Percentiles rank a stretch among this genome's conserved stretches.
Conservation (phyloP, 1,140 invertebrate species). For the Calosoma granatense region DNA sequence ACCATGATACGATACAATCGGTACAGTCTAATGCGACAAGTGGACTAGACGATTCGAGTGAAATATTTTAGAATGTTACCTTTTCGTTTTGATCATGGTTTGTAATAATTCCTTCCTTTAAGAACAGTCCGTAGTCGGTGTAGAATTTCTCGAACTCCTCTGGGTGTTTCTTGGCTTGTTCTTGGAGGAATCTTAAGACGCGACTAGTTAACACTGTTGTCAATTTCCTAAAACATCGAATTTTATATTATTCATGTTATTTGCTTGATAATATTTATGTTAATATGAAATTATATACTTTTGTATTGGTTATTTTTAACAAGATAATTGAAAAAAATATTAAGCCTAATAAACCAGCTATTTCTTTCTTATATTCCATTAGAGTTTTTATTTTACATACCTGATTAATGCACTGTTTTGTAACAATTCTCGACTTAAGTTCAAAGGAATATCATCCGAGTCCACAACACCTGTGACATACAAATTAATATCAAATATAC, state of each 20-base stretch:
- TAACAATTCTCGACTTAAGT: conserved; percentile 88
- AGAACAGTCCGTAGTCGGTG: conserved; percentile 82
- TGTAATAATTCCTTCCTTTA: conserved; percentile 91
- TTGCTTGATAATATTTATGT: conserved; percentile 11
- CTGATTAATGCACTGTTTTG: conserved; percentile 87
- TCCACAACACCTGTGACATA: conserved; percentile 93
- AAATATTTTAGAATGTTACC: conserved; percentile 38
- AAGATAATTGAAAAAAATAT: too few relatives aligned
- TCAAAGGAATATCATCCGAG: conserved; percentile 95
- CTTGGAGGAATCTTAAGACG: conserved; percentile 76
- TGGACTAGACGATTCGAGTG: neutral
- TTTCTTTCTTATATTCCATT: too few relatives aligned
- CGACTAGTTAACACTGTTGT: conserved; percentile 74
- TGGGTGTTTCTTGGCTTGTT: conserved; percentile 74
- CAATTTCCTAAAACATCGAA: conserved; percentile 54
- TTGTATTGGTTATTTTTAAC: conserved; percentile 5
- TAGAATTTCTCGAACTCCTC: conserved; percentile 82
- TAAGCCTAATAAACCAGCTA: too few relatives aligned
- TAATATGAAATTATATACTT: conserved; percentile 12
- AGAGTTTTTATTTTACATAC: too few relatives aligned
- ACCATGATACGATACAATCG: conserved; percentile 13
- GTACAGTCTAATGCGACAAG: conserved; percentile 1
- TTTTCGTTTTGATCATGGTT: conserved; percentile 69
- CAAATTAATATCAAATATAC: too few relatives aligned
- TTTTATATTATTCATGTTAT: conserved; percentile 8